Conservation (phyloP, 2,113 vertebrate genomes). For the Sturnira hondurensis region DNA sequence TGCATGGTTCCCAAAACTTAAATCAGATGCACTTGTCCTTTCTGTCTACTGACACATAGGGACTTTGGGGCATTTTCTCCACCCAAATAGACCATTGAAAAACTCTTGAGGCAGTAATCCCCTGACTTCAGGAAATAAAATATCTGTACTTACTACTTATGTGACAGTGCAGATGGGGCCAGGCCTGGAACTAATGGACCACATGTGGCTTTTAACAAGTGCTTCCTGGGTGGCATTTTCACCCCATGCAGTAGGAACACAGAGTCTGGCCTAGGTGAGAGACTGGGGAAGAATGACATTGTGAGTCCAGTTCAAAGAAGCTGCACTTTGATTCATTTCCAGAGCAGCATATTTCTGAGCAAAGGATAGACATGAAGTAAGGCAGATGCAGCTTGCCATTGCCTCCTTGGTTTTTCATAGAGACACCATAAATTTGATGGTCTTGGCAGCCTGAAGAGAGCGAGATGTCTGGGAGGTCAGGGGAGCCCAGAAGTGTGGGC, state of each 20-base stretch:
- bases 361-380: background rate
- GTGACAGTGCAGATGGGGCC: background rate
- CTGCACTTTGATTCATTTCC: conserved; percentile 21
- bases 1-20: conserved; percentile 7
- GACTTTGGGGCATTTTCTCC: background rate
- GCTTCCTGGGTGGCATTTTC: background rate
- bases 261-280: background rate
- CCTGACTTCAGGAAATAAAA: background rate
- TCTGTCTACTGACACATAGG: background rate
- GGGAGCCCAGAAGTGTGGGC: conserved; percentile 13
- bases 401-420: background rate
- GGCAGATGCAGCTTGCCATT: background rate
- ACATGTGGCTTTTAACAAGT: background rate
- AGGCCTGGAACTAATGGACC: background rate
- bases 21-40: background rate
- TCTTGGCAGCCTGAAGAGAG: conserved; percentile 1
- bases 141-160: background rate
- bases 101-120: background rate
- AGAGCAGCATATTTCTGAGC: background rate
- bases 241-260: background rate
- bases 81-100: background rate
- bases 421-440: background rate
- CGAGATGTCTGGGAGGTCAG: background rate
- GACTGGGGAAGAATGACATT: background rate
- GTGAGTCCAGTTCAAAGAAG: background rate